Base-by-base conservation (phyloP, 2,888 invertebrate species). In the Lycia hirtaria region DNA sequence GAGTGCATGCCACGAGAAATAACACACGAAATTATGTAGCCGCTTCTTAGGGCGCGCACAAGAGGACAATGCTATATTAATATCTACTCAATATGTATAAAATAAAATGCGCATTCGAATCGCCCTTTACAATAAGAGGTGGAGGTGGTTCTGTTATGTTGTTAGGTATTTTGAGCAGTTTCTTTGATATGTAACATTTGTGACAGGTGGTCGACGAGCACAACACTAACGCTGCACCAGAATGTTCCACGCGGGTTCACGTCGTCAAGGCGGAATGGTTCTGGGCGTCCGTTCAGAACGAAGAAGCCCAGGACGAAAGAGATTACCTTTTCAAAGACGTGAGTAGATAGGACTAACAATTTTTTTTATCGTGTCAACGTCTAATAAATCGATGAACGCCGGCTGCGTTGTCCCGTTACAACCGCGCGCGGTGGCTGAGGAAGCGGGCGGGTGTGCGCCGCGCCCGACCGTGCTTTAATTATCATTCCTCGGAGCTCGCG, bases 211-310 rank as follows among this genome's bases (percentile, higher is more conserved):
- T 97, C 55, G 97, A 97, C 84, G 97, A 97, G 80, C 95, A 95
- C 71, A 94, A 93, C 68, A 94, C 95, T 28, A 93, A 94, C 73
- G 92, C 94, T 45, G 93, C 95, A 65, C 95, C 95, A 38, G 96
- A 96, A 76, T 94, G 95, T 53, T 94, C 95, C 60, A 88, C 94
- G 62, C 94, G 94, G 71, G 95, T 96, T 22, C 95, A 95, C 80
- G 93, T 97, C 64, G 96, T 98, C 51, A 97, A 97, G 87, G 96
- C 96, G 4, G 97, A 98, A 92, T 99, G 99, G 99, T 99, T 99
- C 90, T 99, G 99, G 99, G 97, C 97, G 32, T 98, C 98, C 43
- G 97, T 99, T 62, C 98, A 98, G 89, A 98, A 98, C 93, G 98
- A 98, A 76, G 97, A 96, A 67, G 96, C 97, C 74, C 97, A 98